Evolutionary conservation across 2,797 vertebrate species (phyloP).

Genomic region (Xiphophorus birchmanni): DNA sequence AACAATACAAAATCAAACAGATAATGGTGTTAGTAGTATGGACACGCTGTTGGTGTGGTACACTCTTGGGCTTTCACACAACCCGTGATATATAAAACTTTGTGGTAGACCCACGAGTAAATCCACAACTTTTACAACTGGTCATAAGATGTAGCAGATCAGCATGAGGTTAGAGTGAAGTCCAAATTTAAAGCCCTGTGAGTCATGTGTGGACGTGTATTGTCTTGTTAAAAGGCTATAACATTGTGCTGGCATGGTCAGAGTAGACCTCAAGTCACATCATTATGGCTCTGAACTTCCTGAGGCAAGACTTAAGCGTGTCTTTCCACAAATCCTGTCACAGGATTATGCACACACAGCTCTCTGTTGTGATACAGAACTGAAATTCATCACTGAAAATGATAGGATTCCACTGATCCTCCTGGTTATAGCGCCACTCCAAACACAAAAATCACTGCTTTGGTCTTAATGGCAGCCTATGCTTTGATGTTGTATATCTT

Average conservation of each 20-base stretch:
- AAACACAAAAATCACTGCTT: not conserved
- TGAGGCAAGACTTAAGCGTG: not conserved
- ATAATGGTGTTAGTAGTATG: not conserved
- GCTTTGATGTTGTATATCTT: not conserved
- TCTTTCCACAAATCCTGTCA: not conserved
- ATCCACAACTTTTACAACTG: not conserved
- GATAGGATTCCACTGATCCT: not conserved
- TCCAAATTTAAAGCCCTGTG: not conserved
- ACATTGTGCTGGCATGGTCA: not conserved
- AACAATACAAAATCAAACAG: not conserved
- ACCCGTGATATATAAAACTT: not conserved
- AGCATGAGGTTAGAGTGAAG: not conserved
- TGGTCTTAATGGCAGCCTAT: not conserved
- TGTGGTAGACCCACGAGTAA: not conserved
- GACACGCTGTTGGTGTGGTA: not conserved
- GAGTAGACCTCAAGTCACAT: not conserved
- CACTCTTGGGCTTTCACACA: not conserved
- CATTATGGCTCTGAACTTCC: not conserved
- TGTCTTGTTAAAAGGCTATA: not conserved
- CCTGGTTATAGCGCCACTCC: not conserved
- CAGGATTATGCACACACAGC: not conserved
- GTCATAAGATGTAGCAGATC: not conserved
- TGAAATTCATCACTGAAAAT: not conserved
- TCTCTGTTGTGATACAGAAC: not conserved
- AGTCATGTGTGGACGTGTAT: not conserved